Evolutionary conservation across 2,888 invertebrate species (phyloP).

Genomic region (Caenorhabditis auriculariae): DNA sequence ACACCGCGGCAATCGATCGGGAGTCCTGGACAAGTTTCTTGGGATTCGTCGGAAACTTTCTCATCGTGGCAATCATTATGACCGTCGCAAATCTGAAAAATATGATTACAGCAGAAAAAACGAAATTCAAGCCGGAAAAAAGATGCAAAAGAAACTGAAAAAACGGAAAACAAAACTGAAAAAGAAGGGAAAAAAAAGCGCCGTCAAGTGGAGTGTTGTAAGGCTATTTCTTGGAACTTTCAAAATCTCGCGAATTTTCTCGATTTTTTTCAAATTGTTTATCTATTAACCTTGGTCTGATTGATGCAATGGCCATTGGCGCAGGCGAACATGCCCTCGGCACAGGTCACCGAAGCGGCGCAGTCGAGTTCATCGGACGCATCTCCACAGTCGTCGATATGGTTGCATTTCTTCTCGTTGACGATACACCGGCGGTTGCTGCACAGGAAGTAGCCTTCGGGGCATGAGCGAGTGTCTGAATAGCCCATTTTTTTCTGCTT

Average conservation of each 20-base stretch:
- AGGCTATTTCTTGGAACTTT: neutral
- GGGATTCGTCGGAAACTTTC: conserved; percentile 66
- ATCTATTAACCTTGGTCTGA: conserved; percentile 44
- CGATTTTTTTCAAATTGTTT: neutral
- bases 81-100: conserved; percentile 81
- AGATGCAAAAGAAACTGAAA: neutral
- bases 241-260: neutral
- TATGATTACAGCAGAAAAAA: neutral
- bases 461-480: conserved; percentile 59
- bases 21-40: conserved; percentile 79
- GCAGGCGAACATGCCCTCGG: conserved; percentile 90
- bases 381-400: conserved; percentile 94
- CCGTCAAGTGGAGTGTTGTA: neutral
- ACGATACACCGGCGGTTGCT: conserved; percentile 75
- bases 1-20: conserved; percentile 63
- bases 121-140: no score
- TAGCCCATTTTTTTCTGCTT: neutral
- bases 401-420: conserved; percentile 71
- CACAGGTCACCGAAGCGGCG: conserved; percentile 70
- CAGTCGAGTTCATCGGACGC: conserved; percentile 93
- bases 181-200: neutral
- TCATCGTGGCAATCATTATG: conserved; percentile 86
- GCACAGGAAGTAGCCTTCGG: conserved; percentile 61
- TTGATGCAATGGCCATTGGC: conserved; percentile 84
- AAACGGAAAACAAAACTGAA: neutral